Evolutionary conservation across 2,888 invertebrate genomes (phyloP), one percentile per base, ranked within the genome.

Genomic region (Eucera pruinosa): DNA sequence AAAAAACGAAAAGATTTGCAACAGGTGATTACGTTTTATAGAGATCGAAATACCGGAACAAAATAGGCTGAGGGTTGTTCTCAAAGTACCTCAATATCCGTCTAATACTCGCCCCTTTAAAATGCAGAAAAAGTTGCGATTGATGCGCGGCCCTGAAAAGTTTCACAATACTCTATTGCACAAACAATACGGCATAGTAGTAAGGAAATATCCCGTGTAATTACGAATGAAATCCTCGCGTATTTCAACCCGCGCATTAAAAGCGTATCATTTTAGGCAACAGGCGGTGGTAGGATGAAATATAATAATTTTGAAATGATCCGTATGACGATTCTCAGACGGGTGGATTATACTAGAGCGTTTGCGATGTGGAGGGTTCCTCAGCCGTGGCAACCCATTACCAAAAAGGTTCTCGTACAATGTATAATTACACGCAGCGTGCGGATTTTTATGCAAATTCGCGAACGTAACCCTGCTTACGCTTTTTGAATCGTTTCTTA

Each of bases 321-420:
- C 30, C 95, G 99, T 90, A 92, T 96, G 43, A 93, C 94, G 0
- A 92, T 99, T 33, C 96, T 96, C 68, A 94, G 96, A 58, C 96
- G 96, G 88, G 94, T 99, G 88, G 96, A 98, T 86, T 92, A 94
- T 23, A 95, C 94, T 80, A 94, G 95, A 86, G 97, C 97, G 96
- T 99, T 99, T 94, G 98, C 98, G 0, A 93, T 97, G 36, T 99
- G 99, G 98, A 94, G 99, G 86, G 93, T 99, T 0, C 98, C 98
- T 87, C 94, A 97, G 0, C 98, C 99, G 0, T 99, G 99, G 99
- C 98, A 99, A 89, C 97, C 99, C 0, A 93, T 98, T 11, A 97
- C 97, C 0, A 97, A 96, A 92, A 97, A 97, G 91, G 94, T 94
- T 86, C 15, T 7, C 2, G 20, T 7, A n/a, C 0, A 36, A 18